A percentile compares a stretch with the other conserved stretches of the same genome.
phyloP scores from a whole-genome alignment of 2,113 vertebrate genomes.

The Okapia johnstoni region DNA sequence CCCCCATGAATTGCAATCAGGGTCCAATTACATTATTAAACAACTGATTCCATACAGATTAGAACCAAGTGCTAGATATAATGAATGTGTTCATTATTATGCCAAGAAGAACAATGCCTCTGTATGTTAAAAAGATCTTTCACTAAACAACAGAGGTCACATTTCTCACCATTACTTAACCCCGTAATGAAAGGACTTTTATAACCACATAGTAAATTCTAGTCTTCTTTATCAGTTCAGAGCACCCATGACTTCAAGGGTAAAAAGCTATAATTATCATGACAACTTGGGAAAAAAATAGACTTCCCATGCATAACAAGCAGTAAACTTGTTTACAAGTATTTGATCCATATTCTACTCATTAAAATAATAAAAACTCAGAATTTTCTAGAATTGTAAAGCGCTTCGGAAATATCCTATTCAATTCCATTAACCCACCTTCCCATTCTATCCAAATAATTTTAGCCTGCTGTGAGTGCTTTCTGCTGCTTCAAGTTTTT shows the following conservation, averaged over 20 bases:
- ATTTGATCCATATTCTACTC: background rate
- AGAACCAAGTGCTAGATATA: constrained; percentile 17
- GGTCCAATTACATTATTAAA: constrained; percentile 25
- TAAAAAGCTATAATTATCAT: constrained; percentile 12
- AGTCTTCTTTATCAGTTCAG: background rate
- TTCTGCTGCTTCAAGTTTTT: background rate
- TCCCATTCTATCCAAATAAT: background rate
- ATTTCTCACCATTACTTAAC: constrained; percentile 48
- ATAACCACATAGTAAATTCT: constrained; percentile 19
- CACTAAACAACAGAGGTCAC: constrained; percentile 19
- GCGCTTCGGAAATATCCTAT: background rate
- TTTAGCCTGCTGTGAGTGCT: background rate
- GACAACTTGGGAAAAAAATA: background rate
- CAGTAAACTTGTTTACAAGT: background rate
- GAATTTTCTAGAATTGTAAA: background rate
- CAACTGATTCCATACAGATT: constrained; percentile 44
- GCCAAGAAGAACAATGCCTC: constrained; percentile 33
- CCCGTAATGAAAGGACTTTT: constrained; percentile 27
- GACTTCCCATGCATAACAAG: background rate
- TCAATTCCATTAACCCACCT: background rate
- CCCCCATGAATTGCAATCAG: background rate
- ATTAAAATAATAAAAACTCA: background rate
- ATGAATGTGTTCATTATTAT: constrained; percentile 58
- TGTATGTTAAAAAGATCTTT: constrained; percentile 49
- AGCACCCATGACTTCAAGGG: background rate